phyloP scores from a whole-genome alignment of 2,888 invertebrate genomes.

The Harpagoxenus sublaevis region DNA sequence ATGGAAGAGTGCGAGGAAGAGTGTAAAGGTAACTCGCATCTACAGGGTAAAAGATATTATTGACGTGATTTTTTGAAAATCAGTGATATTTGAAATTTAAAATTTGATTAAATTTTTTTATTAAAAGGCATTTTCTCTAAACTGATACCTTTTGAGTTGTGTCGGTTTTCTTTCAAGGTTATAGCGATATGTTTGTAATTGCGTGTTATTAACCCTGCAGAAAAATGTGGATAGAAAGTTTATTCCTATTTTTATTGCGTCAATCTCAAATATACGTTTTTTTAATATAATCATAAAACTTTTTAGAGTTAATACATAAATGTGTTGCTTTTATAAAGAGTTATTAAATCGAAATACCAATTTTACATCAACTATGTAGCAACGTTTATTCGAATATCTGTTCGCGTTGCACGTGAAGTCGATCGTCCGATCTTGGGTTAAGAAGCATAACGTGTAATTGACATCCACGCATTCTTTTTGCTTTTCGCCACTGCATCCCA shows the following conservation, averaged over 20 bases:
- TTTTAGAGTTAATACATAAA: neutral
- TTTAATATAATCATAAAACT: neutral
- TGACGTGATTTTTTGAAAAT: too few species aligned
- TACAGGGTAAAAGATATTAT: too few species aligned
- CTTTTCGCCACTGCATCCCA: neutral
- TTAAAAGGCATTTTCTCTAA: too few species aligned
- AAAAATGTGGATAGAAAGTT: neutral
- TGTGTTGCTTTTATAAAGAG: neutral
- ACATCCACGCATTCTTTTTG: constrained; percentile 15
- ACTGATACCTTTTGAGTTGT: too few species aligned
- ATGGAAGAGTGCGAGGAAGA: too few species aligned
- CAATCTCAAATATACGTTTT: neutral
- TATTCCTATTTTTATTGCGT: neutral
- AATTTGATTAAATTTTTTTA: too few species aligned
- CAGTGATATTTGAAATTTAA: too few species aligned
- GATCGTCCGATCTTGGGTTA: constrained; percentile 12
- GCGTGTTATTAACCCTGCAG: neutral
- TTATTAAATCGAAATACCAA: neutral
- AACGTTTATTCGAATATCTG: neutral
- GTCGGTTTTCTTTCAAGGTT: too few species aligned
- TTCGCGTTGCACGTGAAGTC: neutral
- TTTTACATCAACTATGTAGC: constrained; percentile 14
- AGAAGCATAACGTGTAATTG: constrained; percentile 49
- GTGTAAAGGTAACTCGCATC: too few species aligned
- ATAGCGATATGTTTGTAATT: neutral